Evolutionary conservation across 1,140 invertebrate species (phyloP), one percentile per base, ranked within the genome.

Genomic region (Stegodyphus dumicola): DNA sequence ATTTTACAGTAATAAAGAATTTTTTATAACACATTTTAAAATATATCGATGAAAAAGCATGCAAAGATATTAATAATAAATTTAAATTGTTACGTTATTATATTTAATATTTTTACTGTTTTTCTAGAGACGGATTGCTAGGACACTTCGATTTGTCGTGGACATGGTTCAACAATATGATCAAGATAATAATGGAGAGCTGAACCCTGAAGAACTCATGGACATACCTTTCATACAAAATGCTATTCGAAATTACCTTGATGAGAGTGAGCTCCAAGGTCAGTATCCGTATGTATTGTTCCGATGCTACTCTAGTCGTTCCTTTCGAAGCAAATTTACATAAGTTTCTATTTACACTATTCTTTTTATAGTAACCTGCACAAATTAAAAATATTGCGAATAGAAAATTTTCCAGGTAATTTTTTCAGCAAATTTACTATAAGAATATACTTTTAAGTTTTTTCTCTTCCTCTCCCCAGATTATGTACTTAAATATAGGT

Each of bases 141-240:
- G 17, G 71, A 73, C 74, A 11, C 54, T 86, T 10, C 65, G 70
- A n/a, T 75, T 75, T 11, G 49, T 87, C 6, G 75, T 87, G 7
- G 60, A 76, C n/a, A 79, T 85, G 51, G 84, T 87, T 5, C 18
- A 79, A 18, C 65, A 80, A 9, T 81, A 86, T 56, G 87, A 87
- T 64, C 6, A 18, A 11, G 87, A 87, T 56, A 64, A 49, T 0
- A 87, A 81, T 64, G 87, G 87, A 33, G 70, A 85, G 7, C 64
- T 87, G 11, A 70, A 49, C 9, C 69, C 87, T 2, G 83, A 87
- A 80, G 87, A 87, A 73, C 71, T 87, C 5, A 67, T 80, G 70
- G 73, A 77, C 7, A 64, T 81, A 6, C 84, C 87, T 6, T 52
- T 86, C 17, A 75, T 86, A 18, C 79, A 86, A 52, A 79, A 74